Percentiles rank a stretch among this genome's conserved stretches.
Conservation (phyloP, 2,797 vertebrate species). For the Lutra lutra region DNA sequence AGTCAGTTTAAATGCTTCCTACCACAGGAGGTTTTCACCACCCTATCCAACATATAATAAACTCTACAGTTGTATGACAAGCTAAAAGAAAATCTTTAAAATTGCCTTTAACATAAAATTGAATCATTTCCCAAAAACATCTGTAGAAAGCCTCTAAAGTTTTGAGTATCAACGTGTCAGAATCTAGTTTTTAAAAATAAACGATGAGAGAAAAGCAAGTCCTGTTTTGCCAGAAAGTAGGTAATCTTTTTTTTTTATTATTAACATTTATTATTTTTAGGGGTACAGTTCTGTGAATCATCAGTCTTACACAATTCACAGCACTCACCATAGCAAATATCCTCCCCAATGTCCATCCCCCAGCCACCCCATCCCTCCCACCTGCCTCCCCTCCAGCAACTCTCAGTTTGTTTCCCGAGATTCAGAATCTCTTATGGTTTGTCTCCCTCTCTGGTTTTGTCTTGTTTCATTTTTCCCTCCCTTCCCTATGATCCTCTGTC, state of each 20-base stretch:
- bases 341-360: no score
- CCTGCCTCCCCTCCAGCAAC: no score
- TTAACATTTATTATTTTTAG: no score
- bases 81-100: neutral
- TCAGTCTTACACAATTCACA: no score
- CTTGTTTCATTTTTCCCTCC: no score
- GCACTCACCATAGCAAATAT: no score
- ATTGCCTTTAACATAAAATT: neutral
- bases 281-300: no score
- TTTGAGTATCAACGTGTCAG: constrained; percentile 51
- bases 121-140: neutral
- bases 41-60: neutral
- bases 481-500: no score
- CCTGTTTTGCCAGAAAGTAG: neutral
- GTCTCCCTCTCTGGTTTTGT: no score
- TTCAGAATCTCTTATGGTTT: no score
- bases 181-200: constrained; percentile 43
- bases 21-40: neutral
- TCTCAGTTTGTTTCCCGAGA: no score
- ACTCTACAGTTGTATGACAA: neutral
- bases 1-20: neutral
- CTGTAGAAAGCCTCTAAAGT: neutral
- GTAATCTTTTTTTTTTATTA: neutral
- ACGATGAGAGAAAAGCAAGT: constrained; percentile 34
- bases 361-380: no score